These are phyloP conservation scores for Asbolus verrucosus DNA, from an alignment of 1,140 invertebrate genomes.

Conservation along the genomic window DNA sequence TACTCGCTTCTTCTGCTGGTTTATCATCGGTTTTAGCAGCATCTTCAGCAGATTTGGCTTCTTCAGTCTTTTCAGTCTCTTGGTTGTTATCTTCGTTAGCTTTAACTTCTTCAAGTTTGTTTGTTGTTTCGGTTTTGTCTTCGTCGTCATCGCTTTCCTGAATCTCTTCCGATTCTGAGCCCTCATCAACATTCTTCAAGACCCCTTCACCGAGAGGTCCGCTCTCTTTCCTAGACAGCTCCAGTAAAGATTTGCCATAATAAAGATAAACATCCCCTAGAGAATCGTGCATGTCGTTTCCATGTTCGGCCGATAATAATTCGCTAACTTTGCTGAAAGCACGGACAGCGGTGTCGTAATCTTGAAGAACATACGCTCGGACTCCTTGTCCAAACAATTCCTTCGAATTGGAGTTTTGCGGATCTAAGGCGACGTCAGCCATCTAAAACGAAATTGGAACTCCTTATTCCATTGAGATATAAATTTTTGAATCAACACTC, in stretches of 20 bases:
- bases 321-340: conserved; percentile 81
- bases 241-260: conserved; percentile 77
- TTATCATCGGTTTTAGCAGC: conserved; percentile 52
- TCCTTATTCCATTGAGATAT: background rate
- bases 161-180: conserved; percentile 63
- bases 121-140: conserved; percentile 49
- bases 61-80: no score
- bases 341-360: conserved; percentile 82
- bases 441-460: conserved; percentile 65
- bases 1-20: conserved; percentile 41
- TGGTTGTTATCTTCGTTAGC: conserved; percentile 36
- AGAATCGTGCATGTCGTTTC: conserved; percentile 81
- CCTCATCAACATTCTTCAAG: conserved; percentile 67
- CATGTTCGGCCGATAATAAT: conserved; percentile 76
- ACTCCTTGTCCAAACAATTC: conserved; percentile 78
- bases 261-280: conserved; percentile 82
- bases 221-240: conserved; percentile 82
- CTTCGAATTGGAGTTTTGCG: conserved; percentile 66
- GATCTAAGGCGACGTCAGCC: conserved; percentile 68
- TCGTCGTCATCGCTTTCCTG: conserved; percentile 64
- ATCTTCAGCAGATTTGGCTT: conserved; percentile 51
- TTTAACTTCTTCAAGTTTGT: conserved; percentile 53
- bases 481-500: background rate
- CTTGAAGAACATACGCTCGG: conserved; percentile 82
- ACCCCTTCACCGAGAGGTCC: conserved; percentile 82